phyloP scores from a whole-genome alignment of 2,888 invertebrate genomes.

The Plebejus argus region DNA sequence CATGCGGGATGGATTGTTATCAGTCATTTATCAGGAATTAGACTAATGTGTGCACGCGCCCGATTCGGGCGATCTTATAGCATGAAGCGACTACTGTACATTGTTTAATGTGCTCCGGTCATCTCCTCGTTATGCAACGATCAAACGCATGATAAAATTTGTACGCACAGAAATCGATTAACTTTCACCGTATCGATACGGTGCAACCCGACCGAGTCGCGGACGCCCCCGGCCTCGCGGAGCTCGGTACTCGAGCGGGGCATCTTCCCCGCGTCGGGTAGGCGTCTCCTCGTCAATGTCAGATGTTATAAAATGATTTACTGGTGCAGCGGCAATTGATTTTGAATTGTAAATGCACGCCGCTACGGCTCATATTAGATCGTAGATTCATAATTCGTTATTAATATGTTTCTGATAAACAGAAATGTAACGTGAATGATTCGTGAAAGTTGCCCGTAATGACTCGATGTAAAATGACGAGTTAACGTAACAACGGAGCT shows the following conservation, averaged over 20 bases:
- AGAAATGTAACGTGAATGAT: conserved; percentile 38
- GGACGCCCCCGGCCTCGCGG: neutral
- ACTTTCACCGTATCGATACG: conserved; percentile 61
- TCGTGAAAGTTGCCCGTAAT: conserved; percentile 48
- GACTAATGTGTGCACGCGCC: neutral
- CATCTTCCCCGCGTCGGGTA: neutral
- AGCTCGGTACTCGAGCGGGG: neutral
- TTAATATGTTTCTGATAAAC: conserved; percentile 30
- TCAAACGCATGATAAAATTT: conserved; percentile 51
- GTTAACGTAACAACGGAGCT: conserved; percentile 11
- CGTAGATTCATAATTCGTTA: neutral
- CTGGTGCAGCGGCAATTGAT: neutral
- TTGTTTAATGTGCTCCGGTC: conserved; percentile 26
- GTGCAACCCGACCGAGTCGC: conserved; percentile 37
- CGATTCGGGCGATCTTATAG: neutral
- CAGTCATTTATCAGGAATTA: neutral
- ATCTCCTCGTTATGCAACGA: conserved; percentile 52
- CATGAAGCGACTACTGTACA: neutral
- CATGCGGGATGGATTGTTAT: neutral
- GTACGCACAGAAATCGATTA: conserved; percentile 60
- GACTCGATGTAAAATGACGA: conserved; percentile 27
- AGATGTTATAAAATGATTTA: conserved; percentile 30
- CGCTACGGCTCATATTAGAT: neutral
- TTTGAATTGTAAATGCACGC: neutral
- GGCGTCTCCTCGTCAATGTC: conserved; percentile 6